Base-by-base conservation (phyloP, 2,797 vertebrate genomes). In the Prunella strophiata region DNA sequence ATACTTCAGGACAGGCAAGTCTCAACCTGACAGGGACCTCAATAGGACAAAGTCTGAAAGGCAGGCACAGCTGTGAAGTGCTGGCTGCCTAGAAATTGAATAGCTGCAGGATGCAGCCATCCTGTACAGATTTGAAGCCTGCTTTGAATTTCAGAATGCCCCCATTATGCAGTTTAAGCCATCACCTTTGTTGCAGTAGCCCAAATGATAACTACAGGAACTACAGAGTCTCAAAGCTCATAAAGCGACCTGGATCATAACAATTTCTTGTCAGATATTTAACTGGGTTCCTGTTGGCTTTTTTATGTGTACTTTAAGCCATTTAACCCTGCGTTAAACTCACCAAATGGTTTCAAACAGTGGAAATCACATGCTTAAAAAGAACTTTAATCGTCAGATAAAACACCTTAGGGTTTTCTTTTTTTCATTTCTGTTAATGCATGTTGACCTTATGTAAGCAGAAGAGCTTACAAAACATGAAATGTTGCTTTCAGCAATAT, bases 91-190 rank as follows among this genome's bases (percentile, higher is more conserved):
- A 36, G 20, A 14, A 89, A 58, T 15, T 16, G 16, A 84, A 9
- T 3, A 54, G 5, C 20, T 61, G 34, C 70, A 81, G 26, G 47
- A 88, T 65, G 45, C 16, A 74, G 38, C 10, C 23, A 71, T 32
- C 32, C 58, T 43, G 27, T 34, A 76, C 17, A 70, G 40, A 55
- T 65, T 11, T 11, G 4, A 57, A 73, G 23, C 26, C 73, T 55
- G 17, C 21, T 75, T 19, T 54, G 48, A 66, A 62, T 70, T 72
- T 52, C 67, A 66, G 40, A 73, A 47, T 17, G 16, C 20, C 51
- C 12, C 2, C 0, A 21, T 36, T 43, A 76, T 1, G 22, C 22
- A 47, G 21, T 70, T 70, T 70, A 48, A 13, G 3, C 9, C 17
- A 72, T 13, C 7, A 52, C 4, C 45, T 68, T 45, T 68, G 17